These are phyloP conservation scores for Sinodicranocentrus sp. DNA, from an alignment of 2,888 invertebrate genomes.

Conservation along the genomic window DNA sequence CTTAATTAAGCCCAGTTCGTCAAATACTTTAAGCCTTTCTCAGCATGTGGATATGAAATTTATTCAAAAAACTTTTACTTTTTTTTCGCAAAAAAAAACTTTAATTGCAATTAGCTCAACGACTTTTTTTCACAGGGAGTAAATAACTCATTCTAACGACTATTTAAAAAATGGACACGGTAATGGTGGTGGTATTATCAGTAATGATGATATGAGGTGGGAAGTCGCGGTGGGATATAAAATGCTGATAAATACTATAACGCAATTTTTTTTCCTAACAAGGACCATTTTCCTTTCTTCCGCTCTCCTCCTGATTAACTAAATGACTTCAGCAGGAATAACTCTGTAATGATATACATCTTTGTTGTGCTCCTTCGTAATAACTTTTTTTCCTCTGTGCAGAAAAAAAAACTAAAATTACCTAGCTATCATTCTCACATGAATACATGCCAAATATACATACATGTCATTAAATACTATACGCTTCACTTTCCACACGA, in stretches of 20 bases:
- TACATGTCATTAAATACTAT: background rate
- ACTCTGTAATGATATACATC: constrained; percentile 9
- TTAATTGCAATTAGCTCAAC: constrained; percentile 22
- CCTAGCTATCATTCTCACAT: background rate
- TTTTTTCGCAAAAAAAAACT: background rate
- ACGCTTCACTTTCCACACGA: constrained; percentile 25
- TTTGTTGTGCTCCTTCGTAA: background rate
- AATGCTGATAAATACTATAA: background rate
- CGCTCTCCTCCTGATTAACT: constrained; percentile 15
- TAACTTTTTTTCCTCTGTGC: too few relatives aligned
- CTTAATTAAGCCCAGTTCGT: constrained; percentile 37
- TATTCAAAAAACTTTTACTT: too few relatives aligned
- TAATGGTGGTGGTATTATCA: background rate
- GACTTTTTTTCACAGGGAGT: background rate
- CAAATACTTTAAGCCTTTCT: background rate
- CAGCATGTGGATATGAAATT: background rate
- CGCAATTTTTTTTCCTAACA: constrained; percentile 6
- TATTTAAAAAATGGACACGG: constrained; percentile 14
- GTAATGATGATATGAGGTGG: background rate
- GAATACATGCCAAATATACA: background rate
- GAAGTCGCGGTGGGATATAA: background rate
- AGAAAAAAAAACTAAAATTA: too few relatives aligned
- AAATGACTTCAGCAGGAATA: constrained; percentile 8
- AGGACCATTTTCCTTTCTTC: background rate
- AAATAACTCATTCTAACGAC: background rate